A percentile compares a stretch with the other conserved stretches of the same genome.
Conservation (phyloP, 2,888 invertebrate species). For the Griposia aprilina region DNA sequence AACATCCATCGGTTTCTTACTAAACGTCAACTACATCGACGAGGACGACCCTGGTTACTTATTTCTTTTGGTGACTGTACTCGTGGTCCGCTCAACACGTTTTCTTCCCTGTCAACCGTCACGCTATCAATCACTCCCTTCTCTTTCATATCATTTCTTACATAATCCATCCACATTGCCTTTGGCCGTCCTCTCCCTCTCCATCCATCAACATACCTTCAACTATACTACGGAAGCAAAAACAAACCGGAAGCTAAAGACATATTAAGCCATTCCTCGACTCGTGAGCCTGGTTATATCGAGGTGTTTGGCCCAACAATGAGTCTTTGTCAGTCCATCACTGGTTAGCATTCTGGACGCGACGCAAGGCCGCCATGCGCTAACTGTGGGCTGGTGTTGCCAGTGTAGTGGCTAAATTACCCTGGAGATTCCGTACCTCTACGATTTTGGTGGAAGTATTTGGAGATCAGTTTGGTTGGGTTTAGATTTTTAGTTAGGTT, state of each 20-base stretch:
- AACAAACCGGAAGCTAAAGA: not conserved
- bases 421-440: slow-evolving; percentile 26
- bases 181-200: too few species aligned
- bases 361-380: slow-evolving; percentile 70
- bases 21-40: too few species aligned
- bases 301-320: slow-evolving; percentile 71
- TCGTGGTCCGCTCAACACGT: too few species aligned
- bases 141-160: too few species aligned
- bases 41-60: too few species aligned
- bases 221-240: not conserved
- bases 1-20: too few species aligned
- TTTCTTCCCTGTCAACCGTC: too few species aligned
- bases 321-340: slow-evolving; percentile 72
- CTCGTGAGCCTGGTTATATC: slow-evolving; percentile 42
- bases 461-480: not conserved
- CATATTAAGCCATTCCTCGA: slow-evolving; percentile 30
- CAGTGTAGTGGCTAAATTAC: slow-evolving; percentile 46
- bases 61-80: too few species aligned
- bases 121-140: too few species aligned
- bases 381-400: slow-evolving; percentile 59
- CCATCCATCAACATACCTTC: not conserved
- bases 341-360: slow-evolving; percentile 72
- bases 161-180: too few species aligned
- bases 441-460: not conserved
- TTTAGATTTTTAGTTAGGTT: not conserved